Conservation (phyloP, 2,888 invertebrate species). For the Microplitis deprimator region DNA sequence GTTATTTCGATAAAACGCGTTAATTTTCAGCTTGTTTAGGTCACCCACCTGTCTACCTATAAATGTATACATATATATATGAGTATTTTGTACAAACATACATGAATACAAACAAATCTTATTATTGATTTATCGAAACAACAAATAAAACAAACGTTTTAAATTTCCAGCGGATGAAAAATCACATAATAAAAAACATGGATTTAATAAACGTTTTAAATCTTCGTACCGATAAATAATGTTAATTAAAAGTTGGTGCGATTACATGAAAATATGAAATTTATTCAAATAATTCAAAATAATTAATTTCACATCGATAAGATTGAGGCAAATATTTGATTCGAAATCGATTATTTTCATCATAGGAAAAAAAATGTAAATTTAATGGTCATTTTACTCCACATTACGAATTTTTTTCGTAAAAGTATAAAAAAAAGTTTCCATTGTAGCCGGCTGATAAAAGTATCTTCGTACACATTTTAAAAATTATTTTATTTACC, state of each 20-base stretch:
- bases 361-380: too few species aligned
- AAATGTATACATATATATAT: background rate
- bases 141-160: background rate
- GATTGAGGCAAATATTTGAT: too few species aligned
- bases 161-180: background rate
- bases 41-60: background rate
- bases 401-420: too few species aligned
- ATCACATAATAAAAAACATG: background rate
- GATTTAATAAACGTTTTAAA: background rate
- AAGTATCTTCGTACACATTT: too few species aligned
- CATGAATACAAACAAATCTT: background rate
- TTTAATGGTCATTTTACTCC: too few species aligned
- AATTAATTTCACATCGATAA: too few species aligned
- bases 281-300: too few species aligned
- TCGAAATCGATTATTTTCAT: too few species aligned
- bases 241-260: background rate
- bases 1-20: slow-evolving; percentile 26
- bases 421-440: too few species aligned
- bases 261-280: background rate
- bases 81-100: background rate
- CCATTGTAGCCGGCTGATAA: too few species aligned
- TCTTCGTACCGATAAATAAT: background rate
- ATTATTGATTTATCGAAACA: background rate
- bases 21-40: background rate
- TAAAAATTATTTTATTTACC: too few species aligned